Percentiles rank a stretch among this genome's conserved stretches.
phyloP scores from a whole-genome alignment of 2,888 invertebrate genomes.

The Drosophila paucipuncta region DNA sequence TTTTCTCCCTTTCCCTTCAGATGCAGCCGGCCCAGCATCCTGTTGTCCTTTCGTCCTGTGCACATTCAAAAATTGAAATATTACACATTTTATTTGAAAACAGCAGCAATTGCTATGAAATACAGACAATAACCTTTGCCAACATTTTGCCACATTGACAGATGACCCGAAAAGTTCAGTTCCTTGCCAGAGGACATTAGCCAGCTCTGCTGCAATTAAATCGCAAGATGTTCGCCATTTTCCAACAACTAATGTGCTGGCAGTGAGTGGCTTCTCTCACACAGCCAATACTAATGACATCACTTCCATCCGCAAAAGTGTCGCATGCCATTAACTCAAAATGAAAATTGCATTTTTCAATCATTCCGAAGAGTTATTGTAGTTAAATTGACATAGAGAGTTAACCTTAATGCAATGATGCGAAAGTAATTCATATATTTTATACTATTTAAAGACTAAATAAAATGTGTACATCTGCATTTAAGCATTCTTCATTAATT shows the following conservation, averaged over 20 bases:
- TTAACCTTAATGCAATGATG: background rate
- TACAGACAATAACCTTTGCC: slow-evolving; percentile 58
- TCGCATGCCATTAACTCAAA: background rate
- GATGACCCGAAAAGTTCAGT: slow-evolving; percentile 52
- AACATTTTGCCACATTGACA: slow-evolving; percentile 57
- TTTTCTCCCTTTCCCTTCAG: slow-evolving; percentile 15
- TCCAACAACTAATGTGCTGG: slow-evolving; percentile 60
- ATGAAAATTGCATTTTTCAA: slow-evolving; percentile 28
- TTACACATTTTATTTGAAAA: slow-evolving; percentile 76
- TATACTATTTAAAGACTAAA: background rate
- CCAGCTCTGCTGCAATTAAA: slow-evolving; percentile 2
- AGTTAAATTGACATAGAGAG: background rate
- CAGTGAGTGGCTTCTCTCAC: slow-evolving; percentile 61
- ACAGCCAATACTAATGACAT: slow-evolving; percentile 64
- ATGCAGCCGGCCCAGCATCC: slow-evolving; percentile 17
- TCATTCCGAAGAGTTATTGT: background rate
- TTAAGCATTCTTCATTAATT: background rate
- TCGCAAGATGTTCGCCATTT: slow-evolving; percentile 1
- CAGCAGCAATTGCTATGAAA: slow-evolving; percentile 63
- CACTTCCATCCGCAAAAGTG: slow-evolving; percentile 4
- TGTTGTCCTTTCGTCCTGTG: slow-evolving; percentile 8
- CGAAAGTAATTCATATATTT: background rate
- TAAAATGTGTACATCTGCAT: fast-evolving
- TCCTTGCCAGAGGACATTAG: slow-evolving; percentile 25
- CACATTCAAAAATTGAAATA: slow-evolving; percentile 77